These are phyloP conservation scores for Muricea muricata DNA, from an alignment of 92 coral and sea anemone genomes.

Conservation along the genomic window DNA sequence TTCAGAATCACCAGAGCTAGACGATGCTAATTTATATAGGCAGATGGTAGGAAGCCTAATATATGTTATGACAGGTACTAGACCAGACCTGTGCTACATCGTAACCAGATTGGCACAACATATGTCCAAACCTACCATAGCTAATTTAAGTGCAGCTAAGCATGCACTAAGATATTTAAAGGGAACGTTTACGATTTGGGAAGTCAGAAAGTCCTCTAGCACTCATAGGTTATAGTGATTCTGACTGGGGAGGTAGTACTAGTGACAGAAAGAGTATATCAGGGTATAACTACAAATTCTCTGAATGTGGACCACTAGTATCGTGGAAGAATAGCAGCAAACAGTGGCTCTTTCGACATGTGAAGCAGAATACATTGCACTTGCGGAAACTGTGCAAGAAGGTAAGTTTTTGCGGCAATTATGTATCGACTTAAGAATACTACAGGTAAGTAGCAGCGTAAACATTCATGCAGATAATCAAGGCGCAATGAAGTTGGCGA, in stretches of 20 bases:
- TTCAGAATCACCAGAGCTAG: slow-evolving; percentile 21
- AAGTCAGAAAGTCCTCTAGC: slow-evolving; percentile 34
- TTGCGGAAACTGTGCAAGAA: slow-evolving; percentile 18
- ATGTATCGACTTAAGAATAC: background rate
- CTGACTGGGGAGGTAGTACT: slow-evolving; percentile 44
- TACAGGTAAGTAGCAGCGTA: background rate
- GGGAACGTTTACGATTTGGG: slow-evolving; percentile 28
- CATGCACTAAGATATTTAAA: slow-evolving; percentile 41
- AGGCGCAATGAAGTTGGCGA: background rate
- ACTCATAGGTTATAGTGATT: slow-evolving; percentile 32
- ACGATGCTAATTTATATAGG: slow-evolving; percentile 49
- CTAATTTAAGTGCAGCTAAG: slow-evolving; percentile 33
- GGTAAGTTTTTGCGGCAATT: background rate
- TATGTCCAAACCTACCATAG: slow-evolving; percentile 51
- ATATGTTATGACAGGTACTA: slow-evolving; percentile 65
- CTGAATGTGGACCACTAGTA: slow-evolving; percentile 6
- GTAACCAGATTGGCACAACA: slow-evolving; percentile 62
- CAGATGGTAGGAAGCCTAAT: slow-evolving; percentile 61
- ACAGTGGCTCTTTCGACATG: background rate
- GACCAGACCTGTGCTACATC: slow-evolving; percentile 58
- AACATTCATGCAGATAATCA: background rate
- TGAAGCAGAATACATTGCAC: slow-evolving; percentile 14
- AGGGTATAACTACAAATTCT: background rate
- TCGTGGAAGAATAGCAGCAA: slow-evolving; percentile 3
- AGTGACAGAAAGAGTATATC: slow-evolving; percentile 32